phyloP scores from a whole-genome alignment of 2,797 vertebrate genomes.

The Urocyon cinereoargenteus region DNA sequence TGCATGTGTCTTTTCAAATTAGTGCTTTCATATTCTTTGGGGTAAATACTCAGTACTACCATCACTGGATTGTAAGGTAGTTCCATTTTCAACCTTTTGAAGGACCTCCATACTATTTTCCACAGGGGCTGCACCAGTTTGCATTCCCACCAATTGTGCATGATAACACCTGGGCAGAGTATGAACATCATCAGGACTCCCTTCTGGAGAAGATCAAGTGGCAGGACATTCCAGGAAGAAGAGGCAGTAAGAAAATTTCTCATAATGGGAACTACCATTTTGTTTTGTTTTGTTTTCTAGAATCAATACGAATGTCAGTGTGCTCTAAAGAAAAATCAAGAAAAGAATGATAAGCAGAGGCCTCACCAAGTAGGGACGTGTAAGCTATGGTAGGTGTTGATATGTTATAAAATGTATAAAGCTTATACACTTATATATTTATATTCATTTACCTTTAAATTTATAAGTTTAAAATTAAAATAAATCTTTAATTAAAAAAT shows the following conservation, averaged over 20 bases:
- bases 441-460: not conserved
- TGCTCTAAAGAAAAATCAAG: not conserved
- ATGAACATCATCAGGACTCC: not conserved
- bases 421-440: too few relatives aligned
- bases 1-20: not conserved
- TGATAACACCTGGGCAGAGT: not conserved
- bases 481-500: too few relatives aligned
- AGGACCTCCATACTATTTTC: too few relatives aligned
- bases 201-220: not conserved
- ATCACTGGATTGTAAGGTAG: not conserved
- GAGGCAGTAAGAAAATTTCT: not conserved
- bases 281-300: not conserved
- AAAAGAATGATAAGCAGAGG: not conserved
- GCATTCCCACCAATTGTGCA: too few relatives aligned
- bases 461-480: too few relatives aligned
- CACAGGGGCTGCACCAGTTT: too few relatives aligned
- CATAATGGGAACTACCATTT: not conserved
- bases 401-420: not conserved
- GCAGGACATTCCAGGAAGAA: not conserved
- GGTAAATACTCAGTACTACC: not conserved
- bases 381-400: not conserved
- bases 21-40: not conserved
- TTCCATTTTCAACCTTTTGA: not conserved
- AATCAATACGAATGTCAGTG: not conserved
- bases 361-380: not conserved